Conservation (phyloP, 2,888 invertebrate species). For the Coenonympha arcania region DNA sequence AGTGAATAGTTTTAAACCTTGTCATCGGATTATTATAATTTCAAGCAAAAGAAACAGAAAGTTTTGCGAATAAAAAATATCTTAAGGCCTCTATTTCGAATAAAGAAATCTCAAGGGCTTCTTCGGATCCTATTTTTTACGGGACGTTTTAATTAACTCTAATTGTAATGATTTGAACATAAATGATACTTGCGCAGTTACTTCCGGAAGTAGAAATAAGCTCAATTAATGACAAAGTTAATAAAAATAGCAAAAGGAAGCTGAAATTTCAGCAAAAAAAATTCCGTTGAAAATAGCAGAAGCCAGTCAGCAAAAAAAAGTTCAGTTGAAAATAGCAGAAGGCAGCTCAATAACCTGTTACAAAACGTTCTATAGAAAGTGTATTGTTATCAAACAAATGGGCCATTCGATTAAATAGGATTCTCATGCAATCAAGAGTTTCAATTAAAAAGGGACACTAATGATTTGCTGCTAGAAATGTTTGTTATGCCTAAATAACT, state of each 20-base stretch:
- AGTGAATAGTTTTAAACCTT: not conserved
- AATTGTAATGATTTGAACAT: too few species aligned
- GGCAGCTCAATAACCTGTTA: slow-evolving; percentile 33
- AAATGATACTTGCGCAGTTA: too few species aligned
- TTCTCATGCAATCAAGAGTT: slow-evolving; percentile 9
- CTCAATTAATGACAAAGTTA: not conserved
- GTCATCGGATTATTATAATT: not conserved
- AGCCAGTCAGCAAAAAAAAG: slow-evolving; percentile 37
- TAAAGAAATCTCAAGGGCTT: not conserved
- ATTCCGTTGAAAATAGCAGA: slow-evolving; percentile 6
- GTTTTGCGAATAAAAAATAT: not conserved
- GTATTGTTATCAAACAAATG: slow-evolving; percentile 9
- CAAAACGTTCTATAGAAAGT: slow-evolving; percentile 6
- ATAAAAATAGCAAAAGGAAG: not conserved
- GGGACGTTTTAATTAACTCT: not conserved
- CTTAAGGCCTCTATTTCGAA: not conserved
- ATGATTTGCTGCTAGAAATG: not conserved
- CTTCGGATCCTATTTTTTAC: not conserved
- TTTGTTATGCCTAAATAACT: too few species aligned
- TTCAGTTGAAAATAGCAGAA: slow-evolving; percentile 7
- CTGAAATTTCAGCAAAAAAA: slow-evolving; percentile 1
- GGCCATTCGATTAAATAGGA: slow-evolving; percentile 16
- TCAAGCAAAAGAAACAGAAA: not conserved
- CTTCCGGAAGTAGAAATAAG: too few species aligned
- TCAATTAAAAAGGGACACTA: slow-evolving; percentile 6